phyloP scores from a whole-genome alignment of 2,113 vertebrate genomes.

The Rhinopomastus cyanomelas region DNA sequence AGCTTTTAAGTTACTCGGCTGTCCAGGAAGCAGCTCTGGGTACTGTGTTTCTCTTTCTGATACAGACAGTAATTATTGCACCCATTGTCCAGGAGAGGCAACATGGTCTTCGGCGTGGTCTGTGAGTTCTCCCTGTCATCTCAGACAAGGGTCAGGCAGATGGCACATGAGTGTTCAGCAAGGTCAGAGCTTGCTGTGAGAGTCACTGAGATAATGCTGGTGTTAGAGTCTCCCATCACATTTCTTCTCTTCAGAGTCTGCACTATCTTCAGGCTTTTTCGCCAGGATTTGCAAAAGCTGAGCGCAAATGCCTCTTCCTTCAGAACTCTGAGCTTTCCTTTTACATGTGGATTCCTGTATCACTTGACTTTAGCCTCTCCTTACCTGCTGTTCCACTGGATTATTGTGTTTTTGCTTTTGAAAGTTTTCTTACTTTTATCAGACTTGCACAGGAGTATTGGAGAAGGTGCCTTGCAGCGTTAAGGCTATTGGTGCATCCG shows the following conservation, averaged over 20 bases:
- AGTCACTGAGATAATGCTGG: neutral
- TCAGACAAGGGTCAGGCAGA: neutral
- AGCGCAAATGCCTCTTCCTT: neutral
- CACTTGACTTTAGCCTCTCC: neutral
- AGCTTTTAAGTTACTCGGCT: neutral
- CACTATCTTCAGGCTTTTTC: neutral
- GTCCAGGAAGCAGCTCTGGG: neutral
- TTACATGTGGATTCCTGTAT: neutral
- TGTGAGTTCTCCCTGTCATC: neutral
- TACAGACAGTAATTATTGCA: neutral
- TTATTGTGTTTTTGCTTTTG: neutral
- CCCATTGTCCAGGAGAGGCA: neutral
- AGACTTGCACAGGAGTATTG: neutral
- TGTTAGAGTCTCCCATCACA: rapidly evolving
- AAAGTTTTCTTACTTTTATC: neutral
- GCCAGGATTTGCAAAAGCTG: neutral
- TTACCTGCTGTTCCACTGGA: neutral
- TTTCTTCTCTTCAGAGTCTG: neutral
- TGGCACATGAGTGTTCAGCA: neutral
- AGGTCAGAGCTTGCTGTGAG: neutral
- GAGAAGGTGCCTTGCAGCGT: neutral
- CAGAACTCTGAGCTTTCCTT: neutral
- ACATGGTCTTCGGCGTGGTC: neutral
- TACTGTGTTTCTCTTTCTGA: neutral
- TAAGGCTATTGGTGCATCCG: neutral